Evolutionary conservation across 2,888 invertebrate species (phyloP).

Genomic region (Coremacera marginata): DNA sequence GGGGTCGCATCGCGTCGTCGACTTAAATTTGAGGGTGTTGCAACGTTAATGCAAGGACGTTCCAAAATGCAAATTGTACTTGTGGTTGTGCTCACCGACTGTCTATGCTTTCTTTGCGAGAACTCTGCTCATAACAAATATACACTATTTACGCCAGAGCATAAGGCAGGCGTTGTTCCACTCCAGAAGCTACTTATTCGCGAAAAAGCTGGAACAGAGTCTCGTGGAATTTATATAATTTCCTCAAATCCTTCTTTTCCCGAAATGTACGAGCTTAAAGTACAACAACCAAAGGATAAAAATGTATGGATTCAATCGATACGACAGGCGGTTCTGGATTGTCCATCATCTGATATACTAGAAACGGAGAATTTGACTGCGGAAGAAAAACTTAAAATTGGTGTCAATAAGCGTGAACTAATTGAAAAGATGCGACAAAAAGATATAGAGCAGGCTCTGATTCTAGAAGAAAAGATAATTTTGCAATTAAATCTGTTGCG

Average conservation of each 20-base stretch:
- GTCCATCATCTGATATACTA: slow-evolving; percentile 81
- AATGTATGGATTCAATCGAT: slow-evolving; percentile 91
- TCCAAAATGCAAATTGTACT: slow-evolving; percentile 90
- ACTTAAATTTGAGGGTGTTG: slow-evolving; percentile 89
- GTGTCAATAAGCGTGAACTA: slow-evolving; percentile 68
- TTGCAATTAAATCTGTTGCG: slow-evolving; percentile 82
- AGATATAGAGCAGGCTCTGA: slow-evolving; percentile 86
- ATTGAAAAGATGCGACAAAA: slow-evolving; percentile 86
- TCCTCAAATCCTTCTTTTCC: slow-evolving; percentile 92
- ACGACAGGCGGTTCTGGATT: slow-evolving; percentile 84
- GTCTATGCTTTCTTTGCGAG: slow-evolving; percentile 91
- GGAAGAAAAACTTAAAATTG: slow-evolving; percentile 80
- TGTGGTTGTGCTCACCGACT: slow-evolving; percentile 91
- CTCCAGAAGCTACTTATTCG: slow-evolving; percentile 91
- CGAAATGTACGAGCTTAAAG: slow-evolving; percentile 95
- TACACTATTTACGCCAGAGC: slow-evolving; percentile 92
- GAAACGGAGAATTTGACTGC: slow-evolving; percentile 80
- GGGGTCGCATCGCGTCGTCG: slow-evolving; percentile 85
- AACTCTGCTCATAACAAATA: slow-evolving; percentile 91
- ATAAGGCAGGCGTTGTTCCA: slow-evolving; percentile 95
- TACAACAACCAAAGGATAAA: slow-evolving; percentile 89
- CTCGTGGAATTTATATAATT: slow-evolving; percentile 90
- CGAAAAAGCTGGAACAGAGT: slow-evolving; percentile 93
- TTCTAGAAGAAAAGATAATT: slow-evolving; percentile 90
- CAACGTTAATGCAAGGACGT: slow-evolving; percentile 90